A percentile compares a stretch with the other conserved stretches of the same genome.
phyloP scores from a whole-genome alignment of 2,797 vertebrate species.

The Serranus cabrilla region DNA sequence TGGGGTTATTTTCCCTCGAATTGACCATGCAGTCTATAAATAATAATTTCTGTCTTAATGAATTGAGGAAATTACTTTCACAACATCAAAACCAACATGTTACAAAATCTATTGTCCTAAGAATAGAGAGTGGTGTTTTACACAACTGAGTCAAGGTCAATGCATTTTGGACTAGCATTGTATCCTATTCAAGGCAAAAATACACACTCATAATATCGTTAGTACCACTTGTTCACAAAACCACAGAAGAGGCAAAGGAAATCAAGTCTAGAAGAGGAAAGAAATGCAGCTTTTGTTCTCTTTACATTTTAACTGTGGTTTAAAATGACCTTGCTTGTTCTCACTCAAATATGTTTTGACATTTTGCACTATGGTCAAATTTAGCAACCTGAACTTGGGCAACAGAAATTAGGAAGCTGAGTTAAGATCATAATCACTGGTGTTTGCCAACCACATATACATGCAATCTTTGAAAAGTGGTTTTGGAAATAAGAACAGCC shows the following conservation, averaged over 20 bases:
- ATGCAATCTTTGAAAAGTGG: not conserved
- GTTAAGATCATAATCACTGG: not conserved
- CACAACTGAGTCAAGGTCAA: not conserved
- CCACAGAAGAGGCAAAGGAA: too few species aligned
- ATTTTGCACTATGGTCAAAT: not conserved
- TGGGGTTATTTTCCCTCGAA: not conserved
- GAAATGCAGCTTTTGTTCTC: too few species aligned
- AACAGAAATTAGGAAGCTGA: not conserved
- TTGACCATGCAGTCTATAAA: not conserved
- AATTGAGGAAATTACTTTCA: not conserved
- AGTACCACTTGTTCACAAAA: too few species aligned
- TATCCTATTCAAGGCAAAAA: not conserved
- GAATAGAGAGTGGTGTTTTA: not conserved
- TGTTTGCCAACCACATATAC: not conserved
- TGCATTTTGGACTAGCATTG: too few species aligned
- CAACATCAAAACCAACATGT: not conserved
- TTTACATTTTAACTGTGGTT: too few species aligned
- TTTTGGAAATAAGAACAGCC: not conserved
- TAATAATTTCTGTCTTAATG: not conserved
- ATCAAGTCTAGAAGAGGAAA: too few species aligned
- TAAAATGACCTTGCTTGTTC: not conserved
- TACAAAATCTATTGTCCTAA: not conserved
- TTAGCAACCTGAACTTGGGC: slow-evolving; percentile 21
- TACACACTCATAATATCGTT: not conserved
- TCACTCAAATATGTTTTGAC: slow-evolving; percentile 6